Base-by-base conservation (phyloP, 2,797 vertebrate genomes). In the Cynodonichthys magdalenae region DNA sequence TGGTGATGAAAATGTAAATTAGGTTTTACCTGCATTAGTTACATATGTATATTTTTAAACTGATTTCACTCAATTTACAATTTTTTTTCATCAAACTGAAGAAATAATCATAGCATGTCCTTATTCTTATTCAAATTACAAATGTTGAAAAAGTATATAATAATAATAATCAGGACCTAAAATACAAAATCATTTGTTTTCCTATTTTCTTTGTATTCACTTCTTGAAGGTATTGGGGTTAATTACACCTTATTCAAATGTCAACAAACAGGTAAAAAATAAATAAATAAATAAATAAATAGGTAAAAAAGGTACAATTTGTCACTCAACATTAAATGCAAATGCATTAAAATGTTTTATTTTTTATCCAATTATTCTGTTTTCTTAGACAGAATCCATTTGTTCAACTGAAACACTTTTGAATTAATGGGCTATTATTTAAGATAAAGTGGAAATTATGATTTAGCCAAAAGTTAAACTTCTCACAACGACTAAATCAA, bases 391-490 rank as follows among this genome's bases (percentile, higher is more conserved):
- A 39, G 20, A 29, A 56, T 57, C 24, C 27, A 24, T 45, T 42
- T 18, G 28, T 54, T 55, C 28, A n/a, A 29, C 52, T 1, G 42
- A 29, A 34, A 65, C 36, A 47, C 27, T 54, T 14, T 12, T 57
- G 57, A 63, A 63, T 60, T 12, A 58, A n/a, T n/a, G 46, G 19
- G 52, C 51, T 52, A 55, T 47, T 70, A 31, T 68, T 77, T 24
- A 11, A 45, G 15, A 54, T 31, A 42, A 36, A 48, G 29, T 17
- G 39, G 15, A 63, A 69, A 66, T 70, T 15, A 59, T 70, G 56
- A 80, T 63, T 61, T 49, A 54, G 34, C 57, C 55, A 28, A 60
- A 59, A 46, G 74, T 51, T 48, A 50, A 63, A 73, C 69, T 34
- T 42, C 11, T 51, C 53, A 12, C 28, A n/a, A 2, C 18, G 71